phyloP scores from a whole-genome alignment of 2,888 invertebrate genomes.

The Acrocera orbiculus region DNA sequence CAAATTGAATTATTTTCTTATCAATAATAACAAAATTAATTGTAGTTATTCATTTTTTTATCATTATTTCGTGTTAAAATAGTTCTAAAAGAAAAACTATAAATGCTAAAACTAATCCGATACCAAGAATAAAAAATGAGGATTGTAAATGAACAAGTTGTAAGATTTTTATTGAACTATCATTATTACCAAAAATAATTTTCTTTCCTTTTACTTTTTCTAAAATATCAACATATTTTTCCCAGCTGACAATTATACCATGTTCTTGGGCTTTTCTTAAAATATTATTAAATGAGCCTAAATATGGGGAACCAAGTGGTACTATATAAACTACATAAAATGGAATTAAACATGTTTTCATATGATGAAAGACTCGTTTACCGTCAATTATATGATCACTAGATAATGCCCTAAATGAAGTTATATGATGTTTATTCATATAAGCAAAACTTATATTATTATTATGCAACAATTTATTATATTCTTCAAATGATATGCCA shows the following conservation, averaged over 20 bases:
- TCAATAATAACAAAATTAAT: no score
- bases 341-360: slow-evolving; percentile 37
- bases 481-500: not conserved
- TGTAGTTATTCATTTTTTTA: no score
- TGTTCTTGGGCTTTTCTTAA: slow-evolving; percentile 34
- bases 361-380: slow-evolving; percentile 33
- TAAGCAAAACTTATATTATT: slow-evolving; percentile 34
- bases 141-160: slow-evolving; percentile 23
- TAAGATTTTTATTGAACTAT: slow-evolving; percentile 20
- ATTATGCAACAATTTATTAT: slow-evolving; percentile 13
- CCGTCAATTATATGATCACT: slow-evolving; percentile 24
- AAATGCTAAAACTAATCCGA: slow-evolving; percentile 17
- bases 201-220: no score
- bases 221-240: slow-evolving; percentile 13
- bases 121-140: slow-evolving; percentile 21
- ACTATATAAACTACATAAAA: slow-evolving; percentile 38
- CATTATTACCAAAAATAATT: slow-evolving; percentile 9
- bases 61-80: no score
- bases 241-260: slow-evolving; percentile 34
- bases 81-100: slow-evolving; percentile 6
- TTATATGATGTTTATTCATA: slow-evolving; percentile 33
- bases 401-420: slow-evolving; percentile 17
- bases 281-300: slow-evolving; percentile 32
- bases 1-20: no score
- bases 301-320: slow-evolving; percentile 40